phyloP scores from a whole-genome alignment of 1,140 invertebrate genomes.

The Aphaenogaster rudis region DNA sequence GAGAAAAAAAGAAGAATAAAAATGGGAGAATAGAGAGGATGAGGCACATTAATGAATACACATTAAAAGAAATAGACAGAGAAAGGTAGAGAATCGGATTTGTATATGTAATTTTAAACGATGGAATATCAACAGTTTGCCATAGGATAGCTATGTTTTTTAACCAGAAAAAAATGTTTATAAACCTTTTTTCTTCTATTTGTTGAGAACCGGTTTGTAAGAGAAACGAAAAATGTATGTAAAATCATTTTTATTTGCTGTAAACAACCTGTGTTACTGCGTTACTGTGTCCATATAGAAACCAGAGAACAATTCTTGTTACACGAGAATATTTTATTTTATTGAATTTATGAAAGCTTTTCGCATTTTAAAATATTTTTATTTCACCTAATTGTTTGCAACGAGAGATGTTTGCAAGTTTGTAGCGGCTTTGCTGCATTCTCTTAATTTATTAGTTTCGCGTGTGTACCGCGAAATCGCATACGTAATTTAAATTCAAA shows the following conservation, averaged over 20 bases:
- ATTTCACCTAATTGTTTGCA: background rate
- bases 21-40: background rate
- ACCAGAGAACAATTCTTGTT: constrained; percentile 11
- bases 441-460: constrained; percentile 43
- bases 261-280: background rate
- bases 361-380: constrained; percentile 9
- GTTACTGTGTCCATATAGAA: background rate
- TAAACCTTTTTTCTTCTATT: background rate
- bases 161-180: background rate
- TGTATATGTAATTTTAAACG: background rate
- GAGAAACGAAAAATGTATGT: background rate
- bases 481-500: constrained; percentile 41
- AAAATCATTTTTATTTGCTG: constrained; percentile 27
- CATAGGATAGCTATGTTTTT: background rate
- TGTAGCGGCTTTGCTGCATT: background rate
- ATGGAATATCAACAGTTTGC: background rate
- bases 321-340: background rate
- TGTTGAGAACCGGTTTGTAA: background rate
- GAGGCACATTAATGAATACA: background rate
- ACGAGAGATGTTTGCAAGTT: background rate
- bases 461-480: background rate
- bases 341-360: background rate
- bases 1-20: background rate
- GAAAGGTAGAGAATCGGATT: background rate
- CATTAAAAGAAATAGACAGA: background rate